A percentile compares a stretch with the other conserved stretches of the same genome.
Conservation (phyloP, 2,888 invertebrate species). For the Chrysolina oricalcia region DNA sequence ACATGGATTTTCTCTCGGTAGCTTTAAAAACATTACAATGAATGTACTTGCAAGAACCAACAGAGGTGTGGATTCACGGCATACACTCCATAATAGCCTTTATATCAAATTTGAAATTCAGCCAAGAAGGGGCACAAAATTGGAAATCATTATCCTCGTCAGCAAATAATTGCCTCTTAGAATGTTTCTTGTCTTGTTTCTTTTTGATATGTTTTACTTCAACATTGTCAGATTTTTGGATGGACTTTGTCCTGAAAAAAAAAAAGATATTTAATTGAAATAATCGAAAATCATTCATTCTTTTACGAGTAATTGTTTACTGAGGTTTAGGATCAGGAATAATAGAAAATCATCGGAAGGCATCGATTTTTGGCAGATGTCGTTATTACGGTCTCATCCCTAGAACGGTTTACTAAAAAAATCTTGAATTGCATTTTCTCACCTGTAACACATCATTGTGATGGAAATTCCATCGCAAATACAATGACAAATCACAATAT, state of each 20-base stretch:
- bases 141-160: constrained; percentile 65
- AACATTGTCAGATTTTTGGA: constrained; percentile 58
- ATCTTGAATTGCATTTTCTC: no score
- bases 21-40: not conserved
- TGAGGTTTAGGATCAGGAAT: no score
- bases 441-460: no score
- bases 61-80: constrained; percentile 57
- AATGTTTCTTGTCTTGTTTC: constrained; percentile 62
- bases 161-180: constrained; percentile 77
- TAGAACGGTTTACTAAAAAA: no score
- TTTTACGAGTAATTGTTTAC: not conserved
- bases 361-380: no score
- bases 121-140: constrained; percentile 78
- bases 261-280: not conserved
- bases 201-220: constrained; percentile 62
- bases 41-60: not conserved
- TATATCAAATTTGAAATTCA: constrained; percentile 79
- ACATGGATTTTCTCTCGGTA: not conserved
- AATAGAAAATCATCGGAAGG: no score
- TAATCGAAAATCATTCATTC: not conserved
- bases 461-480: no score
- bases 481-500: no score
- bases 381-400: no score
- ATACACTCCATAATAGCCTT: constrained; percentile 74
- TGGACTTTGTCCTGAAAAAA: constrained; percentile 45